These are phyloP conservation scores for Limanda limanda DNA, from an alignment of 2,113 vertebrate species.

Conservation along the genomic window DNA sequence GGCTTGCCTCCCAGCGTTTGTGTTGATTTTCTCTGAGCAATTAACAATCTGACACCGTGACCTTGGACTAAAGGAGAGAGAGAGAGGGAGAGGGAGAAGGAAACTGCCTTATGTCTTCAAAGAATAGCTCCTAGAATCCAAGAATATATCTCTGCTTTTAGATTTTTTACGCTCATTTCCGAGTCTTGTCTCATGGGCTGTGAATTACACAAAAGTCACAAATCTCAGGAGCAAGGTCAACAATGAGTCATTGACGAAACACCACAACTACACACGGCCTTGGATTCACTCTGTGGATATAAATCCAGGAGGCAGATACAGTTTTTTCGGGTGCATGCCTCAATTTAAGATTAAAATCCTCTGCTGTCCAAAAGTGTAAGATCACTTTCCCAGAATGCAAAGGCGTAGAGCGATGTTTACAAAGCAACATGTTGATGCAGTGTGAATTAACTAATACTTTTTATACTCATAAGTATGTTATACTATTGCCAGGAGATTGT, in stretches of 20 bases:
- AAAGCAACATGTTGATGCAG: not conserved
- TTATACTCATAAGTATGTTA: not conserved
- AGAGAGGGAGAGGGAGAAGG: not conserved
- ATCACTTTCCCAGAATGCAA: not conserved
- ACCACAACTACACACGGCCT: not conserved
- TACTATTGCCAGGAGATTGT: too few species aligned
- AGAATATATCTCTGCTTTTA: not conserved
- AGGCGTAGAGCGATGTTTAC: not conserved
- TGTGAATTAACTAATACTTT: too few species aligned
- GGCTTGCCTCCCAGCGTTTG: slow-evolving; percentile 60
- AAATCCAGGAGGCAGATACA: not conserved
- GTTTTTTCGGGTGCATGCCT: not conserved
- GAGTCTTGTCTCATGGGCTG: not conserved
- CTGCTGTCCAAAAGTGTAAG: not conserved
- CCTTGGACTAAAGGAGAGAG: slow-evolving; percentile 31
- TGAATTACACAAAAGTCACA: not conserved
- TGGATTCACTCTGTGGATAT: not conserved
- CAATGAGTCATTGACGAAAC: not conserved
- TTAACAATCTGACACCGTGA: slow-evolving; percentile 61
- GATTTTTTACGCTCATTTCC: not conserved
- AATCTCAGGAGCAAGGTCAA: not conserved
- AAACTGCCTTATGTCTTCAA: not conserved
- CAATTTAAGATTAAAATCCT: not conserved
- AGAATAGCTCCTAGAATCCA: not conserved
- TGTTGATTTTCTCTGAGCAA: slow-evolving; percentile 59